A percentile compares a stretch with the other conserved stretches of the same genome.
These are phyloP conservation scores for Biston stratarius DNA, from an alignment of 2,888 invertebrate species.

Conservation along the genomic window DNA sequence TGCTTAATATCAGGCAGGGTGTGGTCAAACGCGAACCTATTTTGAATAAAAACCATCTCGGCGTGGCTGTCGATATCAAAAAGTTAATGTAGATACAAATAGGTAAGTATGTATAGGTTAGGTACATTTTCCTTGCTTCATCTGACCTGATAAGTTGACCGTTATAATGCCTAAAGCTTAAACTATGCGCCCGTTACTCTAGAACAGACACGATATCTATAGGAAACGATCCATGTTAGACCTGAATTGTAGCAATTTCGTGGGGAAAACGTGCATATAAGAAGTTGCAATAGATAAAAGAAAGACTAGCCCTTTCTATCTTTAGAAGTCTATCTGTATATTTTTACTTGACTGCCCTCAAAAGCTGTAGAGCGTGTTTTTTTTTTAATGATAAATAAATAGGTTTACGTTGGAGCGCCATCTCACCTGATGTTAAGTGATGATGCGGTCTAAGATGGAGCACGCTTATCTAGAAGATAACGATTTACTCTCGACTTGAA, in stretches of 20 bases:
- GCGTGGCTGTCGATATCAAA: no score
- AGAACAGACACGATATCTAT: conserved; percentile 30
- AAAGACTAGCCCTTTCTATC: background rate
- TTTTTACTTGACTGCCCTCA: no score
- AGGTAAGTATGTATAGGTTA: background rate
- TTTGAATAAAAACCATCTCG: no score
- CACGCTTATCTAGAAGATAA: no score
- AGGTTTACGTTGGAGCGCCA: no score
- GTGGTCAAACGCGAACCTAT: no score
- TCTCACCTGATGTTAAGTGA: no score
- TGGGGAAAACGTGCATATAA: conserved; percentile 18
- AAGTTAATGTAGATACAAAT: background rate
- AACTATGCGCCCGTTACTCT: conserved; percentile 41
- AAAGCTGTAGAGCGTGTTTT: no score
- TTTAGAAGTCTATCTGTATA: background rate
- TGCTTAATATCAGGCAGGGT: no score
- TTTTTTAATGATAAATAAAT: no score
- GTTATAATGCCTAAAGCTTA: conserved; percentile 41
- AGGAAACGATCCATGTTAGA: conserved; percentile 43
- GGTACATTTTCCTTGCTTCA: conserved; percentile 20
- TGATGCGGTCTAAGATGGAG: no score
- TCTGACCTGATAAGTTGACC: conserved; percentile 41
- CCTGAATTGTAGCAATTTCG: conserved; percentile 44
- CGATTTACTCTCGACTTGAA: no score
- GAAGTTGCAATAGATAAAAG: background rate